These are phyloP conservation scores for Lasioglossum albipes DNA, from an alignment of 1,140 invertebrate genomes.

Conservation along the genomic window DNA sequence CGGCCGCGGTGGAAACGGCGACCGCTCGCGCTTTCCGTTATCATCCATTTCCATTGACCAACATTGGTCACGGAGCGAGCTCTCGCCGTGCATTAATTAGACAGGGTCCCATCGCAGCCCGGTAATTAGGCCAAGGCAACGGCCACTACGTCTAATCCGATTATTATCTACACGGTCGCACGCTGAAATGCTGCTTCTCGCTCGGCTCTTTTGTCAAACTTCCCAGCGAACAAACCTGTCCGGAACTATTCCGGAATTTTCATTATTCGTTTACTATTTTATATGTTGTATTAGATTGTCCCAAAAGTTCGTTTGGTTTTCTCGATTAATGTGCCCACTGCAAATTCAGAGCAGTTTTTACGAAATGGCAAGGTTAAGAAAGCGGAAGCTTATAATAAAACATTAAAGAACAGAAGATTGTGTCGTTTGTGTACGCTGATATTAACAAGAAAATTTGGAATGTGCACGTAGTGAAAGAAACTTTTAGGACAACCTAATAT, in stretches of 20 bases:
- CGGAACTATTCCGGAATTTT: not conserved
- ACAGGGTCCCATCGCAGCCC: not conserved
- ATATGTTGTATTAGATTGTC: too few species aligned
- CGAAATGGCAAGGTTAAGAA: too few species aligned
- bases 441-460: too few species aligned
- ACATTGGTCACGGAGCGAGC: not conserved
- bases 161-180: not conserved
- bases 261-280: too few species aligned
- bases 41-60: slow-evolving; percentile 7
- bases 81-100: not conserved
- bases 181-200: not conserved
- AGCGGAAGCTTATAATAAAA: too few species aligned
- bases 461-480: too few species aligned
- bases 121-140: slow-evolving; percentile 8
- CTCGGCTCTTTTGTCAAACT: not conserved
- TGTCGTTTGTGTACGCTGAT: too few species aligned
- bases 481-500: too few species aligned
- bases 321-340: too few species aligned
- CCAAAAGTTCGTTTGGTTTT: too few species aligned
- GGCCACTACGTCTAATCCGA: not conserved
- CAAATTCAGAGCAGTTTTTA: too few species aligned
- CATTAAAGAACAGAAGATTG: too few species aligned
- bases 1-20: not conserved
- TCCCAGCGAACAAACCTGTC: not conserved
- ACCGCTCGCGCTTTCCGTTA: not conserved